Conservation (phyloP, 1,140 invertebrate genomes). For the Uloborus diversus region DNA sequence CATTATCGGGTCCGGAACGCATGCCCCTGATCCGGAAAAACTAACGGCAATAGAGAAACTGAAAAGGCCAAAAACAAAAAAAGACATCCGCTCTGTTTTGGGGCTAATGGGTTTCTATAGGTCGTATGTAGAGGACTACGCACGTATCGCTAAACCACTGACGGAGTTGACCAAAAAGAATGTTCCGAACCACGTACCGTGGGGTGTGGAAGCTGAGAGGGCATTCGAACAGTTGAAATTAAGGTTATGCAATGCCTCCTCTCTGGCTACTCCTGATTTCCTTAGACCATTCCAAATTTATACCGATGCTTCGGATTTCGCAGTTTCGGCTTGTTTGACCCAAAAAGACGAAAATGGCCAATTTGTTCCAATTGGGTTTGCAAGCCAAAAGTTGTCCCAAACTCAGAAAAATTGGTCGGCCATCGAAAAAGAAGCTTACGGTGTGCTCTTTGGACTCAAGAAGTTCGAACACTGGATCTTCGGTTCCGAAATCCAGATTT, state of each 20-base stretch:
- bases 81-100: constrained; percentile 42
- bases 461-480: background rate
- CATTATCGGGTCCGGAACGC: constrained; percentile 22
- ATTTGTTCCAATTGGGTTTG: background rate
- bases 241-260: too few relatives aligned
- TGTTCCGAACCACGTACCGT: too few relatives aligned
- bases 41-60: constrained; percentile 35
- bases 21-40: background rate
- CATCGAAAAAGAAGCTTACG: constrained; percentile 12
- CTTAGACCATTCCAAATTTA: background rate
- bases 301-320: background rate
- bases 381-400: background rate
- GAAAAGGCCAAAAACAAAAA: constrained; percentile 15
- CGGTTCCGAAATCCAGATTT: background rate
- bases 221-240: too few relatives aligned
- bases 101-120: constrained; percentile 48
- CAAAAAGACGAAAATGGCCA: background rate
- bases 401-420: constrained; percentile 9
- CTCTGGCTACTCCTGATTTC: too few relatives aligned
- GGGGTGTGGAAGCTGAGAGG: too few relatives aligned
- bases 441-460: background rate
- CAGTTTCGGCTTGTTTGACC: background rate
- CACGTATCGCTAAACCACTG: too few relatives aligned
- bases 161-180: too few relatives aligned
- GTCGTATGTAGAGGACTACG: too few relatives aligned